A percentile compares a stretch with the other conserved stretches of the same genome.
phyloP scores from a whole-genome alignment of 2,113 vertebrate species.

The Neodon shergylaensis region DNA sequence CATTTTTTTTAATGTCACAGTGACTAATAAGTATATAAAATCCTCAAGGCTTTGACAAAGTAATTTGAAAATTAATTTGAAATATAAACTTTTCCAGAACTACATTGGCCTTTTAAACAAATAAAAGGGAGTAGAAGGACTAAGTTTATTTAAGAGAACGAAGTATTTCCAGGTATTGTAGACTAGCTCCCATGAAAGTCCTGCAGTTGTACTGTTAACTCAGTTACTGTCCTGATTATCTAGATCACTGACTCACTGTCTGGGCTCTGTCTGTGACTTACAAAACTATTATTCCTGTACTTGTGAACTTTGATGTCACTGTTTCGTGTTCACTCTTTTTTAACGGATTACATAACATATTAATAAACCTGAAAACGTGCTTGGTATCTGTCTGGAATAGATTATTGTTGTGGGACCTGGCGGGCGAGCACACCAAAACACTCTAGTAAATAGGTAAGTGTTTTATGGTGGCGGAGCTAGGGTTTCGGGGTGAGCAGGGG shows the following conservation, averaged over 20 bases:
- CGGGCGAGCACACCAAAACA: background rate
- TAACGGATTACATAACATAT: slow-evolving; percentile 43
- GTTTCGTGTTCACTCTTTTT: slow-evolving; percentile 61
- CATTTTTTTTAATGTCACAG: slow-evolving; percentile 16
- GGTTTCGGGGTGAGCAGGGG: background rate
- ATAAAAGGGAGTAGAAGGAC: background rate
- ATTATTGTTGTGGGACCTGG: background rate
- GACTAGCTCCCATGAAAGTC: slow-evolving; percentile 18
- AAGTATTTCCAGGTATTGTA: slow-evolving; percentile 46
- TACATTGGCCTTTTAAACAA: slow-evolving; percentile 1
- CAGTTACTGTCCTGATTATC: slow-evolving; percentile 34
- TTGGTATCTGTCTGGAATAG: slow-evolving; percentile 15
- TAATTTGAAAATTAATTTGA: slow-evolving; percentile 62
- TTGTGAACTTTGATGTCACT: slow-evolving; percentile 53
- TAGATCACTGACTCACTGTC: background rate
- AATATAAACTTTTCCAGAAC: background rate
- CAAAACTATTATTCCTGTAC: slow-evolving; percentile 43
- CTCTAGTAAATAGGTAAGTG: background rate
- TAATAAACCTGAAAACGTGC: slow-evolving; percentile 73
- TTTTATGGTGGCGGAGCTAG: background rate
- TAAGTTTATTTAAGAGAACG: slow-evolving; percentile 61
- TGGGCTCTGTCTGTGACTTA: slow-evolving; percentile 45
- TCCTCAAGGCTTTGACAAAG: slow-evolving; percentile 22
- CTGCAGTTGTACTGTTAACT: slow-evolving; percentile 5
- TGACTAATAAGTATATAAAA: slow-evolving; percentile 23